Evolutionary conservation across 2,797 vertebrate species (phyloP).

Genomic region (Denticeps clupeoides): DNA sequence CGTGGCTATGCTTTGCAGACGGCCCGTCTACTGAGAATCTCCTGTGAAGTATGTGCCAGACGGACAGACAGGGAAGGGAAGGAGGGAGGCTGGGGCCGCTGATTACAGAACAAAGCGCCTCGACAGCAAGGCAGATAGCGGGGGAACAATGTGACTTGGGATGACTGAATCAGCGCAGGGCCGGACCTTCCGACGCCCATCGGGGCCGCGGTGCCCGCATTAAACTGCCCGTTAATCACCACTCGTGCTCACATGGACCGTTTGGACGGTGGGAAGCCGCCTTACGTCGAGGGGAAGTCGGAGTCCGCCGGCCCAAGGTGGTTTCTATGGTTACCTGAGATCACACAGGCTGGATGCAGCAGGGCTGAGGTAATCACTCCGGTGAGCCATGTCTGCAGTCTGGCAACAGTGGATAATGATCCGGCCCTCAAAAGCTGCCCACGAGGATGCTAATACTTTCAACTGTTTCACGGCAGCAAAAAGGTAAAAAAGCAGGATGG

Average conservation of each 20-base stretch:
- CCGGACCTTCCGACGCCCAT: too few relatives aligned
- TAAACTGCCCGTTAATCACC: not conserved
- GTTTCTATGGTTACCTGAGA: conserved; percentile 63
- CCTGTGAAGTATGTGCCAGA: too few relatives aligned
- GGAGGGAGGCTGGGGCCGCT: too few relatives aligned
- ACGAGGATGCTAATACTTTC: conserved; percentile 3
- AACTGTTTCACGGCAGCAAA: conserved; percentile 1
- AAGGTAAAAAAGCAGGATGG: not conserved
- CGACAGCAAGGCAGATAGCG: too few relatives aligned
- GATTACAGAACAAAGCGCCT: too few relatives aligned
- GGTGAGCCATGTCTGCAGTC: conserved; percentile 38
- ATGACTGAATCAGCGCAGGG: too few relatives aligned
- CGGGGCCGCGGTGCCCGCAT: too few relatives aligned
- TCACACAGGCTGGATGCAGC: conserved; percentile 41
- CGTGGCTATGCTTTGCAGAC: too few relatives aligned
- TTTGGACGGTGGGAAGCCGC: conserved; percentile 31
- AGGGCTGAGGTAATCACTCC: conserved; percentile 50
- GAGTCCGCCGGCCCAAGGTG: conserved; percentile 37
- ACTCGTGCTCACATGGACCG: conserved; percentile 4
- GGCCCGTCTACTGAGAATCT: too few relatives aligned
- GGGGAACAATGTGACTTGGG: too few relatives aligned
- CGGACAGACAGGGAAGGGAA: too few relatives aligned
- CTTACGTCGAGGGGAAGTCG: conserved; percentile 27
- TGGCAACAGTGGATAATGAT: conserved; percentile 38
- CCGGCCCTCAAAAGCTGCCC: conserved; percentile 26